Base-by-base conservation (phyloP, 2,888 invertebrate species). In the Dermolepida albohirtum region DNA sequence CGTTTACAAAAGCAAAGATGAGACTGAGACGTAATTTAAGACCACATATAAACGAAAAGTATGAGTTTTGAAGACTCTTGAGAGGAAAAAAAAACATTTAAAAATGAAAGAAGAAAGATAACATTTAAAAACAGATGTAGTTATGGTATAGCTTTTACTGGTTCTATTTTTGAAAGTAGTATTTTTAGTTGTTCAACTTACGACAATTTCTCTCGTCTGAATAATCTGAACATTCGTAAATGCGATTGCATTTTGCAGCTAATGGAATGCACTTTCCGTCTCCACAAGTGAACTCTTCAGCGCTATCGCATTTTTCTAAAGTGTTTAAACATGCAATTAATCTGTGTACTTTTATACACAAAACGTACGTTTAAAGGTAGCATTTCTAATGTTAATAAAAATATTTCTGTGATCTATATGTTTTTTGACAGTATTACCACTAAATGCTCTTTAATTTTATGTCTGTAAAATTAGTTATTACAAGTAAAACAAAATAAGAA, bases 181-280 rank as follows among this genome's bases (percentile, higher is more conserved):
- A 62, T 70, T 29, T 43, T 41, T 57, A 54, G 29, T 14, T 47
- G 34, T 14, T 54, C 14, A 57, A 90, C 90, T 90, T 90, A 91
- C 91, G 89, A 87, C 93, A 93, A 80, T 89, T 86, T 76, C 75
- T 74, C 74, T 90, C 90, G 76, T 90, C 90, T 62, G 86, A 86
- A 39, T 87, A 86, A 81, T 90, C 92, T 17, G 65, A 69, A 82
- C 94, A 94, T 83, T 94, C 91, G 78, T 86, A 86, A 76, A 86
- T 87, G 69, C 91, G 90, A 80, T 95, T 90, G 81, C 94, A 95
- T 59, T 90, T 87, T 72, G 88, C 84, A 51, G 87, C 82, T 72
- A 88, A 85, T 50, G 90, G 89, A 75, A 94, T 89, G 81, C 94
- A 94, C 75, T 87, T 86, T 59, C 92, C 90, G 81, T 93, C 91